phyloP scores from a whole-genome alignment of 2,888 invertebrate genomes.

The Drosophila helvetica region DNA sequence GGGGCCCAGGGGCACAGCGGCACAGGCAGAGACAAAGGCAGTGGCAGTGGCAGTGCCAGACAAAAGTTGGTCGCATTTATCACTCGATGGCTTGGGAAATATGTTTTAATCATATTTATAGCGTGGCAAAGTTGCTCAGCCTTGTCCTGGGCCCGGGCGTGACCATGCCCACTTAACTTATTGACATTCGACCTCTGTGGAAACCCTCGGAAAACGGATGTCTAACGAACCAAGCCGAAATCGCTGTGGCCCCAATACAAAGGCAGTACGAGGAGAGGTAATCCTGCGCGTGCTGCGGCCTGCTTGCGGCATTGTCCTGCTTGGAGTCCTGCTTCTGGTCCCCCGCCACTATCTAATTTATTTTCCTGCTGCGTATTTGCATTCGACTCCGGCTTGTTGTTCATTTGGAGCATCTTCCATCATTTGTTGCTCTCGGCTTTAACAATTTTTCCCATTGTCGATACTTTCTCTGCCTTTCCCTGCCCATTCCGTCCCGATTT shows the following conservation, averaged over 20 bases:
- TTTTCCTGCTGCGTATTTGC: constrained; percentile 76
- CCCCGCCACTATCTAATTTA: constrained; percentile 77
- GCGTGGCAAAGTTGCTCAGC: constrained; percentile 61
- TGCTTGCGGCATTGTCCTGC: constrained; percentile 65
- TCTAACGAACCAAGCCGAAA: constrained; percentile 78
- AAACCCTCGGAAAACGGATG: constrained; percentile 43
- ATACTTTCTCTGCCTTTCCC: constrained; percentile 52
- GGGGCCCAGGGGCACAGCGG: background rate
- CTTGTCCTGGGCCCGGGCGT: constrained; percentile 26
- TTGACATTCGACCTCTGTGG: constrained; percentile 66
- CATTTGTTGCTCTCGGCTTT: constrained; percentile 63
- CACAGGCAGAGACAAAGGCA: background rate
- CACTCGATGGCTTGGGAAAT: constrained; percentile 57
- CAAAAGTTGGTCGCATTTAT: constrained; percentile 72
- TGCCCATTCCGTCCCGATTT: constrained; percentile 38
- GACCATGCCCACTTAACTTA: constrained; percentile 77
- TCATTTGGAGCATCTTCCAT: constrained; percentile 78
- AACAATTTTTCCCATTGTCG: constrained; percentile 58
- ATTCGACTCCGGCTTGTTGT: constrained; percentile 68
- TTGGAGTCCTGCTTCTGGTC: constrained; percentile 49
- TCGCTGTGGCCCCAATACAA: constrained; percentile 64
- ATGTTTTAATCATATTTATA: constrained; percentile 81
- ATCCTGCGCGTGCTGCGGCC: constrained; percentile 70
- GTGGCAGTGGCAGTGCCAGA: constrained; percentile 1
- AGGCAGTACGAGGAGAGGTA: constrained; percentile 55